These are phyloP conservation scores for Catharus bicknelli DNA, from an alignment of 2,113 vertebrate species.

Conservation along the genomic window DNA sequence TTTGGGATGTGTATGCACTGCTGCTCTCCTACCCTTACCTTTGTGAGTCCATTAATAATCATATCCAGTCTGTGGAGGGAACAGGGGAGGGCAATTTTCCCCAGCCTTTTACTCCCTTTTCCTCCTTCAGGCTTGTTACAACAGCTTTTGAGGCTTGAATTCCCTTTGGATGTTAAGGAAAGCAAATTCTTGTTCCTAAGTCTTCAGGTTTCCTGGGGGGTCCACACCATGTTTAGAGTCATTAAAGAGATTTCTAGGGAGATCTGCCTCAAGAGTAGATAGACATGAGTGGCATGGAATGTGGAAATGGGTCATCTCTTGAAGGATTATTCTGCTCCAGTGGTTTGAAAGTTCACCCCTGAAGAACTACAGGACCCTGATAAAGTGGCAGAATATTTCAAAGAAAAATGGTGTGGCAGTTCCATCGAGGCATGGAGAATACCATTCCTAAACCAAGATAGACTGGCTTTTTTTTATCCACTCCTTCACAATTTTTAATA, in stretches of 20 bases:
- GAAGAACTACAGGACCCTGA: no score
- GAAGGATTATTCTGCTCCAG: background rate
- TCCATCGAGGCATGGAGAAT: background rate
- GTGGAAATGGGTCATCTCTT: background rate
- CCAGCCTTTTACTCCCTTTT: background rate
- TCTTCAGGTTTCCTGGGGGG: background rate
- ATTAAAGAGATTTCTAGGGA: background rate
- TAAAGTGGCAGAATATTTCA: background rate
- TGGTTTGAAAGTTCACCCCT: background rate
- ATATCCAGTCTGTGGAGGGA: background rate
- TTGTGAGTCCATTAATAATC: background rate
- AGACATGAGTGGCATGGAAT: background rate
- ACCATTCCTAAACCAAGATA: background rate
- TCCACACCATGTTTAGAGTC: background rate
- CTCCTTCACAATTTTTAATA: background rate
- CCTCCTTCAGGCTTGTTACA: background rate
- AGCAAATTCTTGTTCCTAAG: background rate
- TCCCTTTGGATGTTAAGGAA: background rate
- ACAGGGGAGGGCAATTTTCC: background rate
- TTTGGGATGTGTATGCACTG: background rate
- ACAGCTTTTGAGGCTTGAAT: background rate
- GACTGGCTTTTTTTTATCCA: background rate
- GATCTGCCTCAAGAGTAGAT: background rate
- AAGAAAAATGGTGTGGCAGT: background rate
- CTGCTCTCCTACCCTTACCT: background rate